Conservation (phyloP, 2,888 invertebrate species). For the Callimorpha dominula region DNA sequence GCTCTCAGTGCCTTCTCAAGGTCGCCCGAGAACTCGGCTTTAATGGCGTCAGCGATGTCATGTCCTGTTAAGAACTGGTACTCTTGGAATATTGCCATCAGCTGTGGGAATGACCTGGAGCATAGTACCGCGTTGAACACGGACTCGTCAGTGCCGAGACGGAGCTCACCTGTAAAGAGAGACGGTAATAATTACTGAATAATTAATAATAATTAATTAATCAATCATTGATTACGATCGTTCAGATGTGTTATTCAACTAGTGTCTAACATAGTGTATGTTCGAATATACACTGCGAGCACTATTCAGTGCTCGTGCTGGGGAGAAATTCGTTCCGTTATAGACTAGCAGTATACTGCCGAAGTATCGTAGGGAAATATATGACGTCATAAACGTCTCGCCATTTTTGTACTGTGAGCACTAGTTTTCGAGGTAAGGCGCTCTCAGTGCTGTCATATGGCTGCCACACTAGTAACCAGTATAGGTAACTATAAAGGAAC, state of each 20-base stretch:
- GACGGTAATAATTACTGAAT: background rate
- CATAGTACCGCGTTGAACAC: slow-evolving; percentile 94
- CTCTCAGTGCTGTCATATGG: no score
- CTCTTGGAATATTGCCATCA: slow-evolving; percentile 88
- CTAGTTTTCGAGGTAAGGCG: no score
- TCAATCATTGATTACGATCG: background rate
- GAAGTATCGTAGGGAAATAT: no score
- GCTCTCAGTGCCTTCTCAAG: slow-evolving; percentile 92
- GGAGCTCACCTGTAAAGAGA: slow-evolving; percentile 75
- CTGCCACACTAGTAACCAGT: no score
- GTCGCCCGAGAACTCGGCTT: slow-evolving; percentile 95
- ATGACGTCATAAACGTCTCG: no score
- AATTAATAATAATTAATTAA: no score
- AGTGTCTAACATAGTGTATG: background rate
- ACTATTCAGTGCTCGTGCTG: no score
- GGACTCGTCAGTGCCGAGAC: slow-evolving; percentile 94
- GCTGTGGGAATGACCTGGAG: slow-evolving; percentile 88
- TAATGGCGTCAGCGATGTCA: slow-evolving; percentile 92
- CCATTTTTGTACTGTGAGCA: no score
- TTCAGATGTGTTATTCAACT: background rate
- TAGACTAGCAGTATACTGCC: no score
- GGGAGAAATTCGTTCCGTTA: no score
- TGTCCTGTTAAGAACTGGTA: slow-evolving; percentile 93
- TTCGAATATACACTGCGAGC: no score
- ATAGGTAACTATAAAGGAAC: no score